phyloP scores from a whole-genome alignment of 2,888 invertebrate species.

The Mythimna loreyi region DNA sequence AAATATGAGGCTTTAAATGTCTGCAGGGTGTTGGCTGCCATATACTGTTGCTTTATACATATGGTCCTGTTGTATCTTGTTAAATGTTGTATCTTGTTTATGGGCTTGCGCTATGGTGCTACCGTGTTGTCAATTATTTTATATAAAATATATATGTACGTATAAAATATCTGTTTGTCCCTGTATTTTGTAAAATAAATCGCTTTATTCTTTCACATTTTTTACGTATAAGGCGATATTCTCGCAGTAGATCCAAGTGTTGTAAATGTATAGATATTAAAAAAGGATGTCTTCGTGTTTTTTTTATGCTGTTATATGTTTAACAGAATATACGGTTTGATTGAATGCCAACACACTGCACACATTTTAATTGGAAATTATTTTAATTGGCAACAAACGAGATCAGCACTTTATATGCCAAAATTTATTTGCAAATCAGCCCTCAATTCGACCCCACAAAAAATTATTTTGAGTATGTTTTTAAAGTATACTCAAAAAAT shows the following conservation, averaged over 20 bases:
- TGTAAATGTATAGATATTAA: constrained; percentile 79
- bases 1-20: constrained; percentile 87
- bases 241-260: constrained; percentile 87
- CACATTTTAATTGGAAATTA: constrained; percentile 74
- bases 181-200: constrained; percentile 62
- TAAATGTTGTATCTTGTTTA: constrained; percentile 75
- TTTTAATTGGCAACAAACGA: constrained; percentile 70
- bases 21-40: constrained; percentile 90
- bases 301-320: constrained; percentile 65
- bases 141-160: constrained; percentile 61
- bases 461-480: constrained; percentile 12
- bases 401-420: constrained; percentile 34
- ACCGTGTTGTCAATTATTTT: constrained; percentile 74
- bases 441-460: constrained; percentile 35
- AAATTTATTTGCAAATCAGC: constrained; percentile 50
- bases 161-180: constrained; percentile 63
- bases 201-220: constrained; percentile 68
- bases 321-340: constrained; percentile 66
- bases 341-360: constrained; percentile 89
- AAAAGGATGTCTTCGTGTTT: constrained; percentile 74
- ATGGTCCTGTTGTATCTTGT: constrained; percentile 66
- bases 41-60: constrained; percentile 72
- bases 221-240: constrained; percentile 59
- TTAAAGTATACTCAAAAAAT: not conserved
- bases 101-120: constrained; percentile 82